Evolutionary conservation across 64 coral and sea anemone species (phyloP), one percentile per base, ranked within the genome.

Genomic region (Acropora yongei): DNA sequence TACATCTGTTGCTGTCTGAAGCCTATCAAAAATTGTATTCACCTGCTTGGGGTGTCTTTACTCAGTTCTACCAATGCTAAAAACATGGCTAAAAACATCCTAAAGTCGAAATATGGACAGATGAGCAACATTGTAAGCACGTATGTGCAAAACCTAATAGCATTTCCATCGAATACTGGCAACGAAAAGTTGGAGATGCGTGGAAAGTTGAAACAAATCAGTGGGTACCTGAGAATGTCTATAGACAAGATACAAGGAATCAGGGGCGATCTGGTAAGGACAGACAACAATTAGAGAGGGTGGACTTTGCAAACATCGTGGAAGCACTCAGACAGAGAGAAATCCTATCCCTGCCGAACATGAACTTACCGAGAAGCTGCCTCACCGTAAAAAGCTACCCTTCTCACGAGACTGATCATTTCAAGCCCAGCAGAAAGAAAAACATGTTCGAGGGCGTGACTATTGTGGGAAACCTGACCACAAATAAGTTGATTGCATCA

Each of bases 181-280:
- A 20, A 87, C 51, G 10, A 58, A 18, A 47, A 17, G 63, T 79
- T 88, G 53, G 80, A 95, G 77, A 95, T 88, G 46, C 39, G 87
- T 39, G 74, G 93, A 10, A 90, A 87, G 41, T 41, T 95, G 63
- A 75, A 19, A 12, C 30, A 86, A 11, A 75, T 78, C 48, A 49
- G 57, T 74, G 84, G 82, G 17, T 87, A 87, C 51, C 88, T 95
- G 68, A 69, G 89, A 18, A 80, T 84, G 19, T 72, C 85, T 49
- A 77, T 91, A 12, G 88, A 90, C 81, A 90, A 95, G 65, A 8
- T 95, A 61, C 46, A 41, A 80, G 93, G 93, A 19, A 94, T 94
- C 63, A 95, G 78, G 72, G 39, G 80, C 3, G 88, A 90, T 75
- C 80, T 94, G 41, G 87, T 90, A 43, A 47, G 93, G 68, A 86